Evolutionary conservation across 2,113 vertebrate species (phyloP).

Genomic region (Agapornis roseicollis): DNA sequence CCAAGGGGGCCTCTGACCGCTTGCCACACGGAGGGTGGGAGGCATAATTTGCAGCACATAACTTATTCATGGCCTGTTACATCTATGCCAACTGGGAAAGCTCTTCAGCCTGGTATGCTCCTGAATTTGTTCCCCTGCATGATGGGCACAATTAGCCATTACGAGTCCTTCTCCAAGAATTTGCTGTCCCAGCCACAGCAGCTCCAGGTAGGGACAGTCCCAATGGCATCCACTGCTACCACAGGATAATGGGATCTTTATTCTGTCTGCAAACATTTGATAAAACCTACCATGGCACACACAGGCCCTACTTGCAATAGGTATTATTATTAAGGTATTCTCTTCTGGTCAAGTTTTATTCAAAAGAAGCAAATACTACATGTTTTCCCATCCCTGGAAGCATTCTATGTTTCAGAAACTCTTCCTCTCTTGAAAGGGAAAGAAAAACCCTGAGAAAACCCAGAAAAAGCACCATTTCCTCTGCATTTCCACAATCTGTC

Average conservation of each 20-base stretch:
- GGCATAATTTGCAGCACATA: background rate
- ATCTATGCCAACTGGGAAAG: background rate
- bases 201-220: background rate
- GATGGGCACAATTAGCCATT: background rate
- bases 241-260: background rate
- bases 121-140: background rate
- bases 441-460: background rate
- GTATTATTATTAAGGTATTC: background rate
- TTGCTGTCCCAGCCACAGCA: background rate
- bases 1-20: background rate
- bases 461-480: background rate
- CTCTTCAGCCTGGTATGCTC: background rate
- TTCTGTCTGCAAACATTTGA: background rate
- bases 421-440: background rate
- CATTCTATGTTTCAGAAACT: background rate
- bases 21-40: background rate
- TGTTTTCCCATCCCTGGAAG: background rate
- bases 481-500: background rate
- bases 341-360: background rate
- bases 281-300: background rate
- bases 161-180: background rate
- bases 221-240: rapidly evolving
- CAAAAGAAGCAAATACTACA: background rate
- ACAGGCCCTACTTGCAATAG: background rate
- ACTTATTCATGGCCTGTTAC: background rate